Evolutionary conservation across 2,113 vertebrate genomes (phyloP).

Genomic region (Microcebus ravelobensis): DNA sequence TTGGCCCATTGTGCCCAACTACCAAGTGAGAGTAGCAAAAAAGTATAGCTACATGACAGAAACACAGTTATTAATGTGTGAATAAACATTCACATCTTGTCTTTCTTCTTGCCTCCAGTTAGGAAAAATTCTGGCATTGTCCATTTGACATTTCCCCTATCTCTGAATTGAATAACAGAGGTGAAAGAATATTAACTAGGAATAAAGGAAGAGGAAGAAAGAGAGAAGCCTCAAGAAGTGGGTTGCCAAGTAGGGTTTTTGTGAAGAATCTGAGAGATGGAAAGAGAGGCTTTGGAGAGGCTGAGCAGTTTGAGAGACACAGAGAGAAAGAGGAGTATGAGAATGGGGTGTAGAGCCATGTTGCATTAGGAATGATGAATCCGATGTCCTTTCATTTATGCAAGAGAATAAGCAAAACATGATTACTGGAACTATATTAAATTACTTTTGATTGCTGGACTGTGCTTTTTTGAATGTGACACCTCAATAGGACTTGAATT

Average conservation of each 20-base stretch:
- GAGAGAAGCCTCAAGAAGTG: neutral
- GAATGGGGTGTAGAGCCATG: neutral
- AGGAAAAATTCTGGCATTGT: neutral
- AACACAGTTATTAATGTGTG: neutral
- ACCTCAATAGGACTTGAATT: neutral
- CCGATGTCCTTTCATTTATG: neutral
- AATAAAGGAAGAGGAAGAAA: neutral
- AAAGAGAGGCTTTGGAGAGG: neutral
- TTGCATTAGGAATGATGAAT: neutral
- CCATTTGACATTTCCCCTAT: neutral
- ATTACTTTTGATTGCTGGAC: neutral
- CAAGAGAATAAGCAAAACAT: neutral
- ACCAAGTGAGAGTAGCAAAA: neutral
- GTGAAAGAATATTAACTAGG: neutral
- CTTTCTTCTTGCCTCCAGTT: neutral
- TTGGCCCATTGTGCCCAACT: neutral
- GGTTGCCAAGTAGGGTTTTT: neutral
- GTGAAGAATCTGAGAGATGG: neutral
- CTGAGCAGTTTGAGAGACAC: neutral
- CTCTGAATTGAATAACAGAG: constrained; percentile 8
- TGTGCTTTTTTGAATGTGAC: neutral
- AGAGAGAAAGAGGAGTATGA: neutral
- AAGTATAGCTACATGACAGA: neutral
- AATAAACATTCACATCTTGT: neutral
- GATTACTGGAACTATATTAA: too few relatives aligned